Base-by-base conservation (phyloP, 1,140 invertebrate species). In the Drosophila tsacasi region DNA sequence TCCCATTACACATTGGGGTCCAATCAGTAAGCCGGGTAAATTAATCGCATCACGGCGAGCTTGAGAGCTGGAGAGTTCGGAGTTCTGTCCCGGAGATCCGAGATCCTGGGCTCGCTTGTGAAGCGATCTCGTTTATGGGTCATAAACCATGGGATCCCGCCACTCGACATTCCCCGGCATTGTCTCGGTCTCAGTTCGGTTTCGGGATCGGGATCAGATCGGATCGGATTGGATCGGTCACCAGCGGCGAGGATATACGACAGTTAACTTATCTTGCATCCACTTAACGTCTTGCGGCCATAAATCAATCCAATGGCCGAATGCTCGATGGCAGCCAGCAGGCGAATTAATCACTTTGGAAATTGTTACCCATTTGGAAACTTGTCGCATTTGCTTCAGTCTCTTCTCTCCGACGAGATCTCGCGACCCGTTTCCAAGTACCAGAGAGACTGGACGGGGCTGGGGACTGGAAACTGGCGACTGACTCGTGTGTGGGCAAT, bases 201-300 rank as follows among this genome's bases (percentile, higher is more conserved):
- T 27, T 49, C 17, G 57, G 49, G 19, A 61, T 50, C 25, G 37
- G 37, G n/a, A 32, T 19, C n/a, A 10, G 27, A 65, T 65, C 25
- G 63, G 47, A 30, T 60, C n/a, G 62, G 64, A 47, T 58, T 27
- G 61, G 72, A 71, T 77, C 66, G 86, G 81, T 91, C 85, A 89
- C 85, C 85, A 89, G 86, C 85, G 71, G 85, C 76, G 85, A 90
- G 85, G 85, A 90, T 84, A 84, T 81, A 89, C 85, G 85, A 89
- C 85, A 90, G 82, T 89, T 85, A 91, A 89, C 83, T 91, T 87
- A 85, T 91, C 89, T 91, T 91, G 89, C 89, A 91, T 91, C 89
- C 89, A 91, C 89, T 91, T 91, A 91, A 80, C 89, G 89, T 91
- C 89, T 87, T 86, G 87, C 71, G 78, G 89, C 79, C 67, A 91